phyloP scores from a whole-genome alignment of 2,888 invertebrate species.

The Netelia virgata region DNA sequence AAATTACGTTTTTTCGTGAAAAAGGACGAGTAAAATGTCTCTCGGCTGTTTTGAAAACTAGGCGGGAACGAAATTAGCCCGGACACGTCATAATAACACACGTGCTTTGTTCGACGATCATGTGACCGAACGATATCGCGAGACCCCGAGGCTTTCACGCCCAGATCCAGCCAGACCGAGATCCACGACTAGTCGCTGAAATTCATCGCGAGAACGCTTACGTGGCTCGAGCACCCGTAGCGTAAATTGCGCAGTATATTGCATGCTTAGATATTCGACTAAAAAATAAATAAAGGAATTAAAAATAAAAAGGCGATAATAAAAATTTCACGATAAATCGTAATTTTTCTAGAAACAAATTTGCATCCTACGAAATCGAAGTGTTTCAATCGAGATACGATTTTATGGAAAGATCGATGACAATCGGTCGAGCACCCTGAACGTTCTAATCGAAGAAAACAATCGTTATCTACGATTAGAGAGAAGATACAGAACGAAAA shows the following conservation, averaged over 20 bases:
- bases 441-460: conserved; percentile 10
- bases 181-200: conserved; percentile 32
- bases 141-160: conserved; percentile 5
- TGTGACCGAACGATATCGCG: conserved; percentile 36
- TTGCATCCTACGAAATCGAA: too few relatives aligned
- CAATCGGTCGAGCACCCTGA: background rate
- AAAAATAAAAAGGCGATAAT: background rate
- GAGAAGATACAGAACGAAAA: conserved; percentile 5
- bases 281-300: background rate
- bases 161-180: conserved; percentile 13
- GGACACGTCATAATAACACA: conserved; percentile 51
- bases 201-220: conserved; percentile 41
- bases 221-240: conserved; percentile 23
- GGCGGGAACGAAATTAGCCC: conserved; percentile 31
- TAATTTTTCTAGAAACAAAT: too few relatives aligned
- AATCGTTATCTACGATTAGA: conserved; percentile 36
- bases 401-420: background rate
- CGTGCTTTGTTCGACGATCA: conserved; percentile 48
- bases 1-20: background rate
- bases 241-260: conserved; percentile 8
- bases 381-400: too few relatives aligned
- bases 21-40: background rate
- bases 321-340: too few relatives aligned
- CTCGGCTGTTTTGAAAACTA: background rate
- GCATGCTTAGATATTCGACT: conserved; percentile 1